Evolutionary conservation across 2,888 invertebrate species (phyloP).

Genomic region (Diarsia brunnea): DNA sequence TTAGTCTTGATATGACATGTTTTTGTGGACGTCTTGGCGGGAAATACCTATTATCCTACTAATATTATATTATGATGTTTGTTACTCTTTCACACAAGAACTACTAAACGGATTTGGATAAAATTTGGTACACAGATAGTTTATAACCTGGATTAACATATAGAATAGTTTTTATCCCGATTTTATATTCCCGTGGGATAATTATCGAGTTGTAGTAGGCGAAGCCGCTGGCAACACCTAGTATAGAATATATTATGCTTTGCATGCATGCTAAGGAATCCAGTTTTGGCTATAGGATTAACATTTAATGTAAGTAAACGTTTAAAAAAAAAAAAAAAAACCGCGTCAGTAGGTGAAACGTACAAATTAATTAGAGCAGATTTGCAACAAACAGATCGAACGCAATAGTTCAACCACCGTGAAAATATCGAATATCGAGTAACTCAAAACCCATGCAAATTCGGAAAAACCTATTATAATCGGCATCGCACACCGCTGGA

Average conservation of each 20-base stretch:
- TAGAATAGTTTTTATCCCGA: too few relatives aligned
- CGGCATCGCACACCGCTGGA: slow-evolving; percentile 89
- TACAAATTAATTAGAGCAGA: slow-evolving; percentile 50
- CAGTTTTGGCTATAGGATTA: background rate
- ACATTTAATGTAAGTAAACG: background rate
- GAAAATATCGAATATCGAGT: slow-evolving; percentile 87
- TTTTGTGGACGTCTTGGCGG: background rate
- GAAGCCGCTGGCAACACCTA: too few relatives aligned
- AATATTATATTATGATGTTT: too few relatives aligned
- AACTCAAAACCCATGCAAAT: slow-evolving; percentile 88
- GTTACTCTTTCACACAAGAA: too few relatives aligned
- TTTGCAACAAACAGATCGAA: slow-evolving; percentile 72
- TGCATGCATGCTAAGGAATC: background rate
- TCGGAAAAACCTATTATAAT: slow-evolving; percentile 89
- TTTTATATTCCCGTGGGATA: too few relatives aligned
- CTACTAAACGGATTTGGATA: too few relatives aligned
- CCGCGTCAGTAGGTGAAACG: slow-evolving; percentile 3
- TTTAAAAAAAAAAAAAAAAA: background rate
- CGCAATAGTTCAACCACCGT: slow-evolving; percentile 83
- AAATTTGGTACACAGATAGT: too few relatives aligned
- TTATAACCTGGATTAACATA: too few relatives aligned
- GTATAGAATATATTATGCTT: too few relatives aligned
- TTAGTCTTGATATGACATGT: background rate
- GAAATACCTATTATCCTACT: too few relatives aligned
- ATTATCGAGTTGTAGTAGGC: too few relatives aligned